Evolutionary conservation across 2,888 invertebrate genomes (phyloP).

Genomic region (Trissolcus brochymenae): DNA sequence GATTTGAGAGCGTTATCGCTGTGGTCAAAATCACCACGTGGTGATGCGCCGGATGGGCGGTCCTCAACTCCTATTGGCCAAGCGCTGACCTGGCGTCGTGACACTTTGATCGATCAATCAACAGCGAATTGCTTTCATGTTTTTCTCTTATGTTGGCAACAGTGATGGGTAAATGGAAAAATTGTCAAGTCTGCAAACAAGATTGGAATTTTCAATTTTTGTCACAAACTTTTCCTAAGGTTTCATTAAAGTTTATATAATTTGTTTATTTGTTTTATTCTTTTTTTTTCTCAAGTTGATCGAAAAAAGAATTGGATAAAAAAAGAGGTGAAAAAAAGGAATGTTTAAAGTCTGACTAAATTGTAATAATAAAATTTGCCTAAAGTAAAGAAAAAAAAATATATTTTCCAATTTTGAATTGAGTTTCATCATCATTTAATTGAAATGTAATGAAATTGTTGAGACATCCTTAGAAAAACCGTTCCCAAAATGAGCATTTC

Average conservation of each 20-base stretch:
- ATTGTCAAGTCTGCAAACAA: neutral
- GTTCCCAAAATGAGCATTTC: no score
- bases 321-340: no score
- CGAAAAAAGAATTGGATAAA: no score
- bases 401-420: no score
- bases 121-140: neutral
- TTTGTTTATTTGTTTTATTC: neutral
- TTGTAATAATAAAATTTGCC: no score
- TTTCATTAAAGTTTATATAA: neutral
- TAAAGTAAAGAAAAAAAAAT: no score
- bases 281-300: no score
- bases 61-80: constrained; percentile 65
- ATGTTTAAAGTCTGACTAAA: no score
- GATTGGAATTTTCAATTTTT: neutral
- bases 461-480: no score
- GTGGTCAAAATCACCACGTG: constrained; percentile 56
- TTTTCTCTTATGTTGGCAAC: neutral
- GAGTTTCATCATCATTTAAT: no score
- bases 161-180: neutral
- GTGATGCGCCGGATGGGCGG: constrained; percentile 53
- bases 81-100: constrained; percentile 34
- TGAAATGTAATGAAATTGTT: no score
- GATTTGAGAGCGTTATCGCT: constrained; percentile 21
- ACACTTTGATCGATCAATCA: constrained; percentile 25
- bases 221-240: neutral